Base-by-base conservation (phyloP, 2,797 vertebrate genomes). In the Malurus leucopterus region DNA sequence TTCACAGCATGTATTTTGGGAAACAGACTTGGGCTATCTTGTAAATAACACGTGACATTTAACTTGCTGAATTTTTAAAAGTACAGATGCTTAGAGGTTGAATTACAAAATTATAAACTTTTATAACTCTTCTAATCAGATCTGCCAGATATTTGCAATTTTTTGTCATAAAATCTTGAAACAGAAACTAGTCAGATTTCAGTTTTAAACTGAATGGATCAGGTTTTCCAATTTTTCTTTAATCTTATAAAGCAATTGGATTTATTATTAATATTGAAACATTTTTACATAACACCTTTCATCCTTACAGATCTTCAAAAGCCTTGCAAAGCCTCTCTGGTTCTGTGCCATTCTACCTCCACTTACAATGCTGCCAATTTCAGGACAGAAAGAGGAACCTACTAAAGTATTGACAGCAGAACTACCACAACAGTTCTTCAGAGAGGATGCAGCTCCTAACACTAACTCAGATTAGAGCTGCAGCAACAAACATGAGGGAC, bases 11-110 rank as follows among this genome's bases (percentile, higher is more conserved):
- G 51, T 89, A 68, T 83, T 95, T 84, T 85, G 34, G 54, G 67
- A 91, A 93, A 90, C 61, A 84, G 69, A 82, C 41, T 83, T 70
- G 24, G 78, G 57, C 64, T 87, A 77, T 61, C 81, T 90, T 91
- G 64, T 93, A 93, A 96, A 94, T 91, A 92, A 74, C 58, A 91
- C 62, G 89, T 94, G 76, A 94, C 71, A 73, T 86, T 95, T 88
- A 62, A 91, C 74, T 90, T 78, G 40, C 46, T 89, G 69, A 59
- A 70, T 89, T 93, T 94, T 92, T 87, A 65, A 46, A 73, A 87
- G 47, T 59, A 90, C 26, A 89, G 57, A 86, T 78, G 41, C 63
- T 81, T n/a, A 12, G 30, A 81, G 50, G 59, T 11, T 92, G 57
- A 82, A 91, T 36, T 86, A 84, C 63, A 87, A 74, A 90, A 71